Conservation (phyloP, 2,797 vertebrate species). For the Chelon labrosus region DNA sequence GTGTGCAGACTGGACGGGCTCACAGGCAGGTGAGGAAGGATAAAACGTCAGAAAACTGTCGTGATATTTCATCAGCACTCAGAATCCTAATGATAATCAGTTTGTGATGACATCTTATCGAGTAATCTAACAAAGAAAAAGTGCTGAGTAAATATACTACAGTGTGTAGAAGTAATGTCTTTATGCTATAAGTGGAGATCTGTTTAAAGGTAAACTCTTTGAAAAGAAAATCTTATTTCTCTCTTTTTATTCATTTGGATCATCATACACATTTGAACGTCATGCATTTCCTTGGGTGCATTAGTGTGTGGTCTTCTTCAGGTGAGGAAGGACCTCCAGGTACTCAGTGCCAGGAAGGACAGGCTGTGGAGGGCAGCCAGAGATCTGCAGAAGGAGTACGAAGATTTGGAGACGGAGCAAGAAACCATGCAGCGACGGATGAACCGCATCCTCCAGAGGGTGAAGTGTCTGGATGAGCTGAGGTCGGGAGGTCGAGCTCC, state of each 20-base stretch:
- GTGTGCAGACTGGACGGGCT: constrained; percentile 31
- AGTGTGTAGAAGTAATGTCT: not conserved
- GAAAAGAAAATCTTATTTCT: no score
- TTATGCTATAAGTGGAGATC: not conserved
- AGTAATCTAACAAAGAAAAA: not conserved
- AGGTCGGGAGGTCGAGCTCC: not conserved
- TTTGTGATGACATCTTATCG: not conserved
- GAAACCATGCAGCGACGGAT: constrained; percentile 27
- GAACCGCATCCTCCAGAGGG: constrained; percentile 42
- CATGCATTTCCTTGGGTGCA: not conserved
- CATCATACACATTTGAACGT: not conserved
- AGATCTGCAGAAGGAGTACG: constrained; percentile 56
- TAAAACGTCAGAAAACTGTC: not conserved
- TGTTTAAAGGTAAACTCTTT: not conserved
- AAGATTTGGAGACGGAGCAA: constrained; percentile 45
- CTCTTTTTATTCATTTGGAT: no score
- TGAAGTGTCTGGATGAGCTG: constrained; percentile 30
- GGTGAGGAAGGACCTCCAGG: constrained; percentile 69
- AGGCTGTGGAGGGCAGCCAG: constrained; percentile 41
- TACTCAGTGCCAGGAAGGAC: constrained; percentile 58
- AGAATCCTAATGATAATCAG: not conserved
- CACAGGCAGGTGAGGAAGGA: constrained; percentile 56
- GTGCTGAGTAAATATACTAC: no score
- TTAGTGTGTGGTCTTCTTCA: constrained; percentile 12
- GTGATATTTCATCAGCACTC: no score